Percentiles rank a stretch among this genome's conserved stretches.
Evolutionary conservation across 2,888 invertebrate genomes (phyloP).

Genomic region (Caenorhabditis macrosperma): DNA sequence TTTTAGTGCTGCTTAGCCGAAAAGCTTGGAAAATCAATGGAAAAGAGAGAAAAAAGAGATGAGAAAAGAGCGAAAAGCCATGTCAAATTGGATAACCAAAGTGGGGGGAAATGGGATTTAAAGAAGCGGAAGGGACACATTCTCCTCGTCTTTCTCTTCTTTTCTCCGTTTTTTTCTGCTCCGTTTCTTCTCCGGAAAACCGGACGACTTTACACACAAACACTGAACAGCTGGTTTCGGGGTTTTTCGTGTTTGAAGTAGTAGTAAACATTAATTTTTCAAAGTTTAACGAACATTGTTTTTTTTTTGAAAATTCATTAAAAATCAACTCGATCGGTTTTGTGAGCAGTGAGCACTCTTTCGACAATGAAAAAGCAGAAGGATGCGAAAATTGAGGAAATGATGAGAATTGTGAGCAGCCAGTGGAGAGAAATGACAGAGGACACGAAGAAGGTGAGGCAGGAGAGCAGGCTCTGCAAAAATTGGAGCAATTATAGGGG

Average conservation of each 20-base stretch:
- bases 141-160: not conserved
- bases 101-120: not conserved
- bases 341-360: not conserved
- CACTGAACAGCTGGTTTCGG: too few species aligned
- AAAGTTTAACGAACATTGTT: too few species aligned
- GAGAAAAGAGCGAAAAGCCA: not conserved
- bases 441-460: slow-evolving; percentile 27
- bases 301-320: not conserved
- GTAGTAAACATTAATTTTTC: too few species aligned
- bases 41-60: too few species aligned
- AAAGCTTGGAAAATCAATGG: not conserved
- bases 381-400: slow-evolving; percentile 6
- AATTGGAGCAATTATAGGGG: not conserved
- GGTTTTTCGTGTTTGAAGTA: too few species aligned
- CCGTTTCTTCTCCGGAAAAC: not conserved
- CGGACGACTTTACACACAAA: too few species aligned
- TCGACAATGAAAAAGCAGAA: slow-evolving; percentile 29
- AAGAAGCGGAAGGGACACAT: not conserved
- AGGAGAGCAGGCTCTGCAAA: slow-evolving; percentile 36
- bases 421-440: slow-evolving; percentile 20
- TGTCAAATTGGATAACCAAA: not conserved
- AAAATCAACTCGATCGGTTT: not conserved
- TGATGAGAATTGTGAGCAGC: slow-evolving; percentile 12
- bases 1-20: too few species aligned
- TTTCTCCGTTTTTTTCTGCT: not conserved